Base-by-base conservation (phyloP, 2,797 vertebrate species). In the Phylloscopus collybita region DNA sequence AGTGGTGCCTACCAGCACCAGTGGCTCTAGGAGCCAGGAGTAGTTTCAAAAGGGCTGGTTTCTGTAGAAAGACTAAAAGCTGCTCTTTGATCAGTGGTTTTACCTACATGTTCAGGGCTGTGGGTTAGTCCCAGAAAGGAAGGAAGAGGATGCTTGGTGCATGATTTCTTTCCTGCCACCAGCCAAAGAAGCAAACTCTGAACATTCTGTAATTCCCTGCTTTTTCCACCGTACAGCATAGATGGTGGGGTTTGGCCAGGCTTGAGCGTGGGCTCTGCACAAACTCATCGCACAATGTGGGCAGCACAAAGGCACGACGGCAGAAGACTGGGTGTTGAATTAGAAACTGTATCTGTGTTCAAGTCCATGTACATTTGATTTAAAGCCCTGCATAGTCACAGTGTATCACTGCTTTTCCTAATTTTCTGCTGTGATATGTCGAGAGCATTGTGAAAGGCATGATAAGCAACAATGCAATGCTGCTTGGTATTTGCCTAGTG, bases 401-500 rank as follows among this genome's bases (percentile, higher is more conserved):
- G 14, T 1, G 9, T 29, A 42, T 50, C 21, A 13, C 18, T 1
- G 1, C n/a, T 80, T 72, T 34, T 80, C 50, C 69, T 73, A 11
- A 51, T 69, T 80, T 87, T 67, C 36, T 79, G 30, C 59, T 82
- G 26, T 22, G 34, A 1, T 29, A 11, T 3, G 9, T 49, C 8
- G 22, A 30, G 27, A 78, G 16, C 15, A 32, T 11, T 38, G 25
- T 21, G 49, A 71, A 81, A 56, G 34, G 6, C 42, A 40, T 0
- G 0, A 3, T 12, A 59, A 34, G 34, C 1, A 6, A 32, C n/a
- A 21, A 12, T 3, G 26, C 25, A 47, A 26, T 0, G 0, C 71
- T 38, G 16, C 56, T 61, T 69, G 0, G 0, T 50, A 6, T 57
- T 76, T 76, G 26, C 30, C 6, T 10, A 7, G 7, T 45, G 54